These are phyloP conservation scores for Amphipyra berbera DNA, from an alignment of 2,888 invertebrate species.

Conservation along the genomic window DNA sequence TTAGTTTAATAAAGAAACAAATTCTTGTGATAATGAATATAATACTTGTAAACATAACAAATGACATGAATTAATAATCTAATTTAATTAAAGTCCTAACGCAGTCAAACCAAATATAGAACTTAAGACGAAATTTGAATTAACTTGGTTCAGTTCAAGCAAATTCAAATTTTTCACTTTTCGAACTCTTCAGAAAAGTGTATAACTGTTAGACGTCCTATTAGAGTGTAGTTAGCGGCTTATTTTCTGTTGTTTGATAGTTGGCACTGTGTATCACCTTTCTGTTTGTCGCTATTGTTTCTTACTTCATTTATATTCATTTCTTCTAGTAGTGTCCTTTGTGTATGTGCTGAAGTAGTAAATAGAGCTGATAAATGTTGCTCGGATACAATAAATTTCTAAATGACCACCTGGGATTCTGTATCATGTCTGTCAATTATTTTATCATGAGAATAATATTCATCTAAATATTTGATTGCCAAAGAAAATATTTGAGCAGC, in stretches of 20 bases:
- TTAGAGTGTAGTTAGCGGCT: conserved; percentile 84
- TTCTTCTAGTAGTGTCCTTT: conserved; percentile 82
- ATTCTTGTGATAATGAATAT: background rate
- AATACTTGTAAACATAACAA: conserved; percentile 13
- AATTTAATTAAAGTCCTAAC: conserved; percentile 29
- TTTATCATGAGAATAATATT: background rate
- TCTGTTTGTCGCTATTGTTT: conserved; percentile 81
- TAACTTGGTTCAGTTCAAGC: conserved; percentile 54
- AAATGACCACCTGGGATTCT: background rate
- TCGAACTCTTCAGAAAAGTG: conserved; percentile 61
- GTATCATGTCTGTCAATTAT: background rate
- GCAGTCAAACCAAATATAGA: conserved; percentile 71
- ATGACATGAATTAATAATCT: conserved; percentile 20
- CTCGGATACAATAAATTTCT: conserved; percentile 10
- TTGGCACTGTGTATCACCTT: conserved; percentile 88
- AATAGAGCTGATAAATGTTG: conserved; percentile 47
- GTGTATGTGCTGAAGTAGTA: conserved; percentile 67
- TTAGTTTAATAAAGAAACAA: too few relatives aligned
- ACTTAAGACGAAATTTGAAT: conserved; percentile 67
- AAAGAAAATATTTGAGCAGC: conserved; percentile 31
- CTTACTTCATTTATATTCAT: conserved; percentile 74
- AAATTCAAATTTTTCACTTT: conserved; percentile 67
- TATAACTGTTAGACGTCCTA: conserved; percentile 85
- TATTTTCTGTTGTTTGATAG: conserved; percentile 85
- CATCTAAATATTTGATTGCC: too few relatives aligned